Base-by-base conservation (phyloP, 2,113 vertebrate genomes). In the Stegostoma tigrinum region DNA sequence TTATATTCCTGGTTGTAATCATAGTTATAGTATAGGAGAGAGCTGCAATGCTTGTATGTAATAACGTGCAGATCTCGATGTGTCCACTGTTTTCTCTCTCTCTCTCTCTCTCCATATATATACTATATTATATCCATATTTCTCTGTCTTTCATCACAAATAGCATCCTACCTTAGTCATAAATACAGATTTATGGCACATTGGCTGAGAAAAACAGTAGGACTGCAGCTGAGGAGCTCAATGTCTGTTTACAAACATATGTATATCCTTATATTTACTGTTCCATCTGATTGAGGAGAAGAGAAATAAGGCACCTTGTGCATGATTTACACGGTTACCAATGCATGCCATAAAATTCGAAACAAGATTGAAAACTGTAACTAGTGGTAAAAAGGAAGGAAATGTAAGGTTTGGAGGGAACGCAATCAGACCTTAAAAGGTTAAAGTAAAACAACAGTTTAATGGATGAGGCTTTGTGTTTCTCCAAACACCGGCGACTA, bases 301-400 rank as follows among this genome's bases (percentile, higher is more conserved):
- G 86, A 21, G 12, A 55, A 24, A 27, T 8, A 55, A 30, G 24
- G 85, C 2, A 87, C 17, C 85, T 27, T 12, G 1, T 14, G 2
- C 30, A 34, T 90, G 87, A 90, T 90, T 90, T 61, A 90, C 61
- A 90, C 48, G 27, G 52, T 34, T 61, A 90, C 64, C 48, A 55
- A 14, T 2, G 87, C 52, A 1, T 27, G 14, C 52, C 1, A 27
- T 55, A 89, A 89, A 52, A 89, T 5, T 48, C 52, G 5, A 34
- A 61, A 61, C 14, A 34, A 90, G 87, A 90, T 90, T 90, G 64
- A 90, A 90, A 90, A 55, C 87, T 90, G 52, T 3, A 90, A 90
- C 87, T 5, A 61, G 52, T 89, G 42, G 80, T 83, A 45, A 83
- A 83, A 45, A 38, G 17, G 38, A 83, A 83, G 80, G 80, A 83